phyloP scores from a whole-genome alignment of 2,797 vertebrate genomes.

The Notolepis coatsorum region DNA sequence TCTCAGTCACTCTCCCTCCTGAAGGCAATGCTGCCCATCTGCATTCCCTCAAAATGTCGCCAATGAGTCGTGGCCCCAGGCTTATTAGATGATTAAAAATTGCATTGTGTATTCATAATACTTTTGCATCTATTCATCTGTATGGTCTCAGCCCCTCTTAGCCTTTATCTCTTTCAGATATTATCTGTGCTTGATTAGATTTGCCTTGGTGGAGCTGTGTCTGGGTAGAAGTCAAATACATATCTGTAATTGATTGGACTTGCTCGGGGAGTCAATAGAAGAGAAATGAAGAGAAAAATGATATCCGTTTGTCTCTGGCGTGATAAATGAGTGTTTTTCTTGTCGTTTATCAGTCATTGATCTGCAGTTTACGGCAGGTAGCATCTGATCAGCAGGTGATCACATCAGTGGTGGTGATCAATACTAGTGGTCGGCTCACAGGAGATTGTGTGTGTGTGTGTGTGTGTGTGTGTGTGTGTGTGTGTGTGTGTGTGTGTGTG shows the following conservation, averaged over 20 bases:
- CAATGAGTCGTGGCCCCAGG: too few relatives aligned
- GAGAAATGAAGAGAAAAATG: slow-evolving; percentile 81
- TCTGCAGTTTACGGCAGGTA: slow-evolving; percentile 75
- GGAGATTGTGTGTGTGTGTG: slow-evolving; percentile 18
- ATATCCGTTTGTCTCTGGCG: slow-evolving; percentile 78
- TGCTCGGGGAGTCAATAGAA: slow-evolving; percentile 70
- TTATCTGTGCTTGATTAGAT: slow-evolving; percentile 75
- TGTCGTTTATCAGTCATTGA: slow-evolving; percentile 81
- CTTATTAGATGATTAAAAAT: slow-evolving; percentile 39
- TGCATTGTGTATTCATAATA: slow-evolving; percentile 40
- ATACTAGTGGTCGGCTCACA: slow-evolving; percentile 74
- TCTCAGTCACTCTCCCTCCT: too few relatives aligned
- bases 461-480: slow-evolving; percentile 13
- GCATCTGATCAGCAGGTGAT: slow-evolving; percentile 81
- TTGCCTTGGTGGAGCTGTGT: too few relatives aligned
- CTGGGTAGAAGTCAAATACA: too few relatives aligned
- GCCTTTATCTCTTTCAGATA: slow-evolving; percentile 60
- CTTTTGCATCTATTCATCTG: slow-evolving; percentile 44
- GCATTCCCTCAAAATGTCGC: too few relatives aligned
- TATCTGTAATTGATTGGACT: slow-evolving; percentile 75
- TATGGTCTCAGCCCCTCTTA: slow-evolving; percentile 54
- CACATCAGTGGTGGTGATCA: slow-evolving; percentile 77
- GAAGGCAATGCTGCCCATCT: too few relatives aligned
- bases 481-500: slow-evolving; percentile 24
- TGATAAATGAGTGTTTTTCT: slow-evolving; percentile 84